Base-by-base conservation (phyloP, 2,888 invertebrate species). In the Myathropa florea region DNA sequence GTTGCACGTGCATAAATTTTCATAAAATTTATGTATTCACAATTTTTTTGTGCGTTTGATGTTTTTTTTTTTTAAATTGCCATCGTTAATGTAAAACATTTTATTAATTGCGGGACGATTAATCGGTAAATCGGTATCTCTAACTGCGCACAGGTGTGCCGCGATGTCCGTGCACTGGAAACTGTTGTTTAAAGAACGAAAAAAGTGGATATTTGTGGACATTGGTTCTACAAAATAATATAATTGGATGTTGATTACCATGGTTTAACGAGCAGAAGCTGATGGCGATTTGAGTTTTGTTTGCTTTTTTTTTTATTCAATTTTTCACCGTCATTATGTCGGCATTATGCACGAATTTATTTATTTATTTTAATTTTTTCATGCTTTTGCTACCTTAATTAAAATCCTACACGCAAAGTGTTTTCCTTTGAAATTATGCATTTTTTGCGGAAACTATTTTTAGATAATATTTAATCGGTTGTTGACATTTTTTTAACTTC, bases 61-160 rank as follows among this genome's bases (percentile, higher is more conserved):
- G 1, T n/a, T 46, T 46, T 46, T 7, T 57, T 2, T 23, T 23
- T 57, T 57, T 57, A 24, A 57, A 57, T 57, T 24, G 24, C 57
- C 23, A 23, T 26, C 57, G 57, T 57, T 57, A 57, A 57, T 57
- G 57, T 57, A 57, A 57, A 57, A 26, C 57, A 57, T 57, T 57
- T 57, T 57, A 57, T 57, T 57, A 57, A 57, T 57, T 57, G 57
- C 57, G 14, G 57, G 57, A 24, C 57, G 24, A 57, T 57, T 57
- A 57, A 57, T 57, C 57, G 57, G 14, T 10, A 57, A 57, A 57
- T 57, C 57, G 57, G 18, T 46, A 57, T 57, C 57, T 57, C 57
- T 57, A 57, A 57, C 23, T 57, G 57, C 3, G 57, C 57, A 57
- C 57, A 57, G 57, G 57, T 57, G 57, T 23, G 57, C 46, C 4